Evolutionary conservation across 2,113 vertebrate species (phyloP).

Genomic region (Regulus satrapa): DNA sequence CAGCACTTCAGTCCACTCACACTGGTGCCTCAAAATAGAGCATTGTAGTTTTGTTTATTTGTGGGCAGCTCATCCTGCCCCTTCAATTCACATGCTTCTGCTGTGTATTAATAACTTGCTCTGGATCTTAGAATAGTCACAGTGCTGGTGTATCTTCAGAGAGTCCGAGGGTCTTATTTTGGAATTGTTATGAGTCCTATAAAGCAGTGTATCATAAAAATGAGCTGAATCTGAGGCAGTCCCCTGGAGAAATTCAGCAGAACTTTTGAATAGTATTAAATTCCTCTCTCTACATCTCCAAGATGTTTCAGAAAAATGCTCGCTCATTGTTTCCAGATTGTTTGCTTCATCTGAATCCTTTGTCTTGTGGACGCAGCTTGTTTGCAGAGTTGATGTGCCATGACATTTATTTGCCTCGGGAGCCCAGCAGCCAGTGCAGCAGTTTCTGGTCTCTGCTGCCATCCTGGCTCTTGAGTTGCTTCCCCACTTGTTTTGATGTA

Average conservation of each 20-base stretch:
- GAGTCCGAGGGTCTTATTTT: background rate
- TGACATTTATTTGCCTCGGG: background rate
- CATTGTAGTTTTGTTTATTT: background rate
- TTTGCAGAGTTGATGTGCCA: background rate
- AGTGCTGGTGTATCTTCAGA: background rate
- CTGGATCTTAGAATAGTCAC: background rate
- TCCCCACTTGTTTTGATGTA: background rate
- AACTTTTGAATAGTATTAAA: background rate
- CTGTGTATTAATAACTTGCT: constrained; percentile 4
- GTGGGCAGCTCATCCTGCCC: background rate
- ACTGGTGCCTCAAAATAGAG: constrained; percentile 39
- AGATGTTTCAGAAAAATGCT: background rate
- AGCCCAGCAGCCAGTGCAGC: background rate
- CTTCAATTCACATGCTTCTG: constrained; percentile 26
- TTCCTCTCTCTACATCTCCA: background rate
- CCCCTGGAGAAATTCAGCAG: background rate
- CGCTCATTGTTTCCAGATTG: background rate
- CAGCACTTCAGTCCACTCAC: background rate
- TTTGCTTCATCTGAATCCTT: background rate
- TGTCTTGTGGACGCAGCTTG: background rate
- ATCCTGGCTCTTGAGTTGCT: background rate
- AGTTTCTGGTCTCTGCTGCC: background rate
- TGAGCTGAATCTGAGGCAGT: background rate
- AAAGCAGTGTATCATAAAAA: background rate
- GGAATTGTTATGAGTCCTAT: background rate